Evolutionary conservation across 2,113 vertebrate genomes (phyloP).

Genomic region (Apteryx owenii): DNA sequence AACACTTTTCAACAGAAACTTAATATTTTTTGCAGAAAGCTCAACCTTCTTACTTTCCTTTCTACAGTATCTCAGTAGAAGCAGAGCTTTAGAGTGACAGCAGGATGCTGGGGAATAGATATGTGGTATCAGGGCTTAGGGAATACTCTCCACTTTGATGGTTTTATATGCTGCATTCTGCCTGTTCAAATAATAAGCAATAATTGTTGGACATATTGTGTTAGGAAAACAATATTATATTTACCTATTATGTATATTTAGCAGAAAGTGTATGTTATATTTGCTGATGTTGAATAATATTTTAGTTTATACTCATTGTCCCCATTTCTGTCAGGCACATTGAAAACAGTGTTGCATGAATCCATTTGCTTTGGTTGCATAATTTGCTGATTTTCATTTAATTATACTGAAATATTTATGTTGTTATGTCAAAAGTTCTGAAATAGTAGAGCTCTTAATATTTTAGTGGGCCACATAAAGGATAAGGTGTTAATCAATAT

Average conservation of each 20-base stretch:
- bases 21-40: not conserved
- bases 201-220: not conserved
- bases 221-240: not conserved
- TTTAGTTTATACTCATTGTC: not conserved
- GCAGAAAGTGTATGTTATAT: not conserved
- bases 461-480: conserved; percentile 2
- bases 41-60: not conserved
- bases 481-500: conserved; percentile 9
- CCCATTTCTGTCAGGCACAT: not conserved
- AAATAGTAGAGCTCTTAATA: conserved; percentile 12
- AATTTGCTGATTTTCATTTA: conserved; percentile 48
- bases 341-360: not conserved
- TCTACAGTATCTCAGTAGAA: not conserved
- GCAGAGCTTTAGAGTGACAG: not conserved
- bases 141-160: not conserved
- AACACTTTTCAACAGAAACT: not conserved
- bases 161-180: not conserved
- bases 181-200: not conserved
- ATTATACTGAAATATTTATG: conserved; percentile 54
- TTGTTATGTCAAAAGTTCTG: conserved; percentile 27
- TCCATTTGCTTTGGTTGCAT: not conserved
- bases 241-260: not conserved
- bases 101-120: not conserved
- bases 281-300: not conserved
- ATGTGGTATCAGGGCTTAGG: accelerated